phyloP scores from a whole-genome alignment of 2,888 invertebrate species.

The Busseola fusca region DNA sequence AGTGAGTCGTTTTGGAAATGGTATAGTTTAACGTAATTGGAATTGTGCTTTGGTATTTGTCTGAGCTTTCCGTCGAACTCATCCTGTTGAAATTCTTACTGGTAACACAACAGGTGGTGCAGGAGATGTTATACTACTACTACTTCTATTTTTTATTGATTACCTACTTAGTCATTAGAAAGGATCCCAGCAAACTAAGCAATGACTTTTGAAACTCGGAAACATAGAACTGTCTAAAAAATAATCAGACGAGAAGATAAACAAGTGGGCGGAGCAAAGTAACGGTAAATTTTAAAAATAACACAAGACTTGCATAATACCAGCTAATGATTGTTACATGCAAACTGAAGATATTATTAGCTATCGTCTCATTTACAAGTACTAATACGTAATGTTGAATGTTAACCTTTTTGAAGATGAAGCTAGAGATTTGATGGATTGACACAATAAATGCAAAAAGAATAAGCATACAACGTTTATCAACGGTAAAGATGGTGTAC shows the following conservation, averaged over 20 bases:
- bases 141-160: background rate
- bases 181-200: background rate
- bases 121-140: background rate
- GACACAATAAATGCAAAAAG: background rate
- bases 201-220: slow-evolving; percentile 3
- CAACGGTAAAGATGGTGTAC: background rate
- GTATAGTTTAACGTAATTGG: too few relatives aligned
- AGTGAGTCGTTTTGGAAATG: background rate
- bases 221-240: slow-evolving; percentile 4
- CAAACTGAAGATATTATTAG: slow-evolving; percentile 2
- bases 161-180: background rate
- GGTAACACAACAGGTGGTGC: background rate
- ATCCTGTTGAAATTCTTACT: background rate
- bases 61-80: background rate
- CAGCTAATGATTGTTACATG: slow-evolving; percentile 15
- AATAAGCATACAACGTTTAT: background rate
- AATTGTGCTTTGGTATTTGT: background rate
- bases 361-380: slow-evolving; percentile 15
- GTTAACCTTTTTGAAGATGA: background rate
- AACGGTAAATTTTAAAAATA: slow-evolving; percentile 17
- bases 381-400: slow-evolving; percentile 1
- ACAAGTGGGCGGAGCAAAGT: slow-evolving; percentile 7
- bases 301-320: slow-evolving; percentile 24
- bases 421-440: background rate
- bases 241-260: background rate